Evolutionary conservation across 2,113 vertebrate genomes (phyloP).

Genomic region (Marmota monax): DNA sequence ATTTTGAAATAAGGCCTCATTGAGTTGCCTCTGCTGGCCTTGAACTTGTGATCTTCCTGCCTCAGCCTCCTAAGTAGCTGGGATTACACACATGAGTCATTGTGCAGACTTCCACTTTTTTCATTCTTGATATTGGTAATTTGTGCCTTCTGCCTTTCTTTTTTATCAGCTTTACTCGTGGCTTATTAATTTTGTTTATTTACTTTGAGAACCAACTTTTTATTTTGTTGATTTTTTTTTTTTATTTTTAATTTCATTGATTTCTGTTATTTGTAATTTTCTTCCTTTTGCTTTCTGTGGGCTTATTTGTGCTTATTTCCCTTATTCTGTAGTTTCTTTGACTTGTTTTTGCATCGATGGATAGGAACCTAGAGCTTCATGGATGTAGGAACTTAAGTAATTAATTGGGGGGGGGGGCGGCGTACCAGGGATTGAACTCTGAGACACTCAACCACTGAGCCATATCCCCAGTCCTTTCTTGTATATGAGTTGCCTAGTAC

Average conservation of each 20-base stretch:
- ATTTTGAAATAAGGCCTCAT: neutral
- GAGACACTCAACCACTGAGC: no score
- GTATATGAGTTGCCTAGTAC: no score
- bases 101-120: no score
- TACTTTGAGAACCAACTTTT: neutral
- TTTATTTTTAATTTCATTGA: neutral
- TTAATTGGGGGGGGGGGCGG: neutral
- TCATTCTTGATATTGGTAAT: no score
- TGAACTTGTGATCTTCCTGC: neutral
- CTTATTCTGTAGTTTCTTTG: neutral
- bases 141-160: neutral
- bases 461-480: no score
- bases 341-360: neutral
- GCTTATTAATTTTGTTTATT: neutral
- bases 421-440: no score
- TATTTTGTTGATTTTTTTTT: neutral
- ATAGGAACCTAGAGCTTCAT: neutral
- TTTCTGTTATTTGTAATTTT: neutral
- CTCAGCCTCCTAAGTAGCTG: neutral
- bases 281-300: neutral
- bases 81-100: neutral
- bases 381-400: neutral
- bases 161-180: neutral
- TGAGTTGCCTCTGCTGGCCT: neutral
- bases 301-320: neutral